A percentile compares a stretch with the other conserved stretches of the same genome.
phyloP scores from a whole-genome alignment of 2,888 invertebrate genomes.

The Campopleginae sp. region DNA sequence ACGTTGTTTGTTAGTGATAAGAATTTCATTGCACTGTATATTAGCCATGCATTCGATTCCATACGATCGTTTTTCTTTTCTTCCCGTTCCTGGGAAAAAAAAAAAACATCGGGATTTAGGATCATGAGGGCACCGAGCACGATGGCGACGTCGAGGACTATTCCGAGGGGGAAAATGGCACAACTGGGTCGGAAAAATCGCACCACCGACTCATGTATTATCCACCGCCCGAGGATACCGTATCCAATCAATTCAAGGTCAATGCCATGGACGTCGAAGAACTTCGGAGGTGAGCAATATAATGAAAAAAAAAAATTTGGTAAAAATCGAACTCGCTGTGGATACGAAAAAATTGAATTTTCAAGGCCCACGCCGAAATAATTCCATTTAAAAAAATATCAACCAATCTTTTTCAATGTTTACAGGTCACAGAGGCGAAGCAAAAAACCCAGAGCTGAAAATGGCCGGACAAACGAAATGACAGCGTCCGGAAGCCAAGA shows the following conservation, averaged over 20 bases:
- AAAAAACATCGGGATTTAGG: conserved; percentile 76
- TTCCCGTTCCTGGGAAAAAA: conserved; percentile 7
- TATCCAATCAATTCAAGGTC: conserved; percentile 91
- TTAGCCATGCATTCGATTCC: conserved; percentile 62
- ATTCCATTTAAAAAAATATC: too few species aligned
- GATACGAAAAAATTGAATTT: background rate
- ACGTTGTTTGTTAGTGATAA: conserved; percentile 14
- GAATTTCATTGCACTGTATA: conserved; percentile 60
- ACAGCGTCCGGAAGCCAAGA: conserved; percentile 87
- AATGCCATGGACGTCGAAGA: conserved; percentile 95
- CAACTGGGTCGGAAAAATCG: conserved; percentile 88
- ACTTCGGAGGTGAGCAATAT: conserved; percentile 87
- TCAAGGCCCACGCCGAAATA: background rate
- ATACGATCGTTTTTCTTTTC: conserved; percentile 54
- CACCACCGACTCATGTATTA: conserved; percentile 90
- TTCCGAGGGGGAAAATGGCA: conserved; percentile 88
- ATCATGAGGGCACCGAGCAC: conserved; percentile 90
- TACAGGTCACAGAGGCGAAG: conserved; percentile 79
- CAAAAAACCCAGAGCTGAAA: conserved; percentile 79
- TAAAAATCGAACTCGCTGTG: background rate
- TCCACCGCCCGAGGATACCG: conserved; percentile 88
- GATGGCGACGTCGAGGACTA: conserved; percentile 95
- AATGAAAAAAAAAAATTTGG: conserved; percentile 70
- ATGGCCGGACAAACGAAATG: conserved; percentile 78
- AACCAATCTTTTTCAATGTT: background rate